Evolutionary conservation across 2,113 vertebrate genomes (phyloP), one percentile per base, ranked within the genome.

Genomic region (Trematocara variabile): DNA sequence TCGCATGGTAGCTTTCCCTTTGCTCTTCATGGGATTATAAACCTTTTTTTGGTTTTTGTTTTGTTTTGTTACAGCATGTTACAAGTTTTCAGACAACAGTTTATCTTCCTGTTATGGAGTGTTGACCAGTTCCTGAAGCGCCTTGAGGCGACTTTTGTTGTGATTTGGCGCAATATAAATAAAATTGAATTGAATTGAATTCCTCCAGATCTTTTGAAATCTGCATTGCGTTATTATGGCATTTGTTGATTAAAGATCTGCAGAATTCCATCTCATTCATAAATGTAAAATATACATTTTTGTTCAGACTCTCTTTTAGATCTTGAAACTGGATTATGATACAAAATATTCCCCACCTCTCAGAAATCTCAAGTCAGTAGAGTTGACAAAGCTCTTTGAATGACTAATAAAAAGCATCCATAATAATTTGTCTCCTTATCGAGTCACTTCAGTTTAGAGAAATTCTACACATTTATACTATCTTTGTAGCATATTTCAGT

Each of bases 21-120:
- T 33, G 78, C 44, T 77, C 78, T 83, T 53, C 14, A 4, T 34
- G 53, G 86, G 82, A 94, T 91, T 91, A 88, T 86, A 82, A 89
- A 68, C 30, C 52, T 8, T 73, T 84, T 44, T 73, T 28, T 2
- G 2, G 1, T 18, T 30, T 50, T 75, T n/a, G 5, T 75, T 48
- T 25, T 46, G 39, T 75, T 86, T 89, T 88, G 55, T 84, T 33
- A 34, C 7, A 55, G 41, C 11, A 60, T 77, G 14, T 84, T 70
- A 63, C 65, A 84, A 46, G 8, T 84, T 73, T 84, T 84, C 48
- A 46, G 56, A 50, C 37, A 85, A 52, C 37, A 52, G 56, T 5
- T 7, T 12, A 5, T 68, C 9, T 28, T 11, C 20, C 34, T 13
- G 44, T n/a, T 9, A n/a, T 54, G 28, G 46, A 50, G 2, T 83